Base-by-base conservation (phyloP, 2,113 vertebrate genomes). In the Monopterus albus region DNA sequence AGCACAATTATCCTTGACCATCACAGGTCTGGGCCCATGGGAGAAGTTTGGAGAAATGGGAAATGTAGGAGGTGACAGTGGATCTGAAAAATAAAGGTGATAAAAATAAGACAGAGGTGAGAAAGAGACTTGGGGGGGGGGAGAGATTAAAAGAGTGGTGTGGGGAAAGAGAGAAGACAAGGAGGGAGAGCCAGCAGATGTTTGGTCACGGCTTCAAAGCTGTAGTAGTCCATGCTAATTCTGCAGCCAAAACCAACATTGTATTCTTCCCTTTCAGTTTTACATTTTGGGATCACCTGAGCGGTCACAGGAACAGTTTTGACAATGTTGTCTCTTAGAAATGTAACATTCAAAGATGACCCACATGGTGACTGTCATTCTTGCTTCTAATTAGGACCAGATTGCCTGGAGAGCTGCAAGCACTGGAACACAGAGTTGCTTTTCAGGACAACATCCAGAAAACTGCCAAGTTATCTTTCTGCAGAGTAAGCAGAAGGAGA, bases 161-260 rank as follows among this genome's bases (percentile, higher is more conserved):
- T n/a, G 12, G 25, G 12, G 13, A 9, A 26, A 29, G 42, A 47
- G 20, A 46, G 63, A 58, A 66, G 45, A 83, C 56, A 65, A 57
- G 52, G 55, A 42, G 29, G 47, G n/a, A 61, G 84, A 86, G 75
- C 65, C 66, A 84, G 87, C 91, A 94, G 92, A 94, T 93, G 91
- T 92, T 88, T 95, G 93, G 92, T 89, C 59, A 64, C 13, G 8
- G 87, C 88, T 91, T 94, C 91, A 95, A 94, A 94, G 91, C 61
- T 11, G 20, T 49, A 56, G 57, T 85, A 72, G 69, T 88, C 75
- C 33, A 67, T 63, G 75, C 51, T 85, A 85, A 91, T 86, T 56
- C 81, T 33, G 51, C 17, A 17, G 49, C 72, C 85, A 74, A 79
- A 59, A 84, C 62, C 53, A 78, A 31, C 75, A 64, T 49, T 0